Percentiles rank a stretch among this genome's conserved stretches.
Conservation (phyloP, 1,140 invertebrate genomes). For the Wiebesia pumilae region DNA sequence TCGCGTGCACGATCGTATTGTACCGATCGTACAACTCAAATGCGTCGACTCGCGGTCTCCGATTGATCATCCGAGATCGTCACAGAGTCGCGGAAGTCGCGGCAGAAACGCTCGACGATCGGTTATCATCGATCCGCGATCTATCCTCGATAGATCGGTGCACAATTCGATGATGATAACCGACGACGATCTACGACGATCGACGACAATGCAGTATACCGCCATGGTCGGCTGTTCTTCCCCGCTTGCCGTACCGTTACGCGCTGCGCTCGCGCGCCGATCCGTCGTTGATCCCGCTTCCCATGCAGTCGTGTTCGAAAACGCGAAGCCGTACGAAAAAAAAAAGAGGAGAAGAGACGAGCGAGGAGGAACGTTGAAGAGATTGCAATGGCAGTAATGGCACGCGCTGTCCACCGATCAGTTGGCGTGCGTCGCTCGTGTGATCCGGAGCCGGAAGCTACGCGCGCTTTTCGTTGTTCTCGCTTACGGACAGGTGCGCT, state of each 20-base stretch:
- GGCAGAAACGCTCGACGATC: too few relatives aligned
- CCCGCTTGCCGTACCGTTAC: background rate
- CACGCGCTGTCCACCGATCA: slow-evolving; percentile 16
- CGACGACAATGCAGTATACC: background rate
- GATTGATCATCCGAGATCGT: too few relatives aligned
- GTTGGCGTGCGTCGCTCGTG: slow-evolving; percentile 34
- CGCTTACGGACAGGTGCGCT: background rate
- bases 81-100: too few relatives aligned
- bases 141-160: too few relatives aligned
- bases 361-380: background rate
- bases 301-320: background rate
- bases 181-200: background rate
- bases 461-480: background rate
- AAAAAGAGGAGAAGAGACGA: background rate
- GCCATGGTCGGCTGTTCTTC: background rate
- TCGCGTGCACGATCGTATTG: too few relatives aligned
- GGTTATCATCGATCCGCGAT: too few relatives aligned
- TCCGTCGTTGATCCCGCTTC: background rate
- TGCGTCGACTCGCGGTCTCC: too few relatives aligned
- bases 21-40: too few relatives aligned
- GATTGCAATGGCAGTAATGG: slow-evolving; percentile 9
- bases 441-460: slow-evolving; percentile 3
- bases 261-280: background rate
- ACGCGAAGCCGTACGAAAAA: background rate
- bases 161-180: too few relatives aligned